Conservation (phyloP, 2,888 invertebrate species). For the Eupithecia subumbrata region DNA sequence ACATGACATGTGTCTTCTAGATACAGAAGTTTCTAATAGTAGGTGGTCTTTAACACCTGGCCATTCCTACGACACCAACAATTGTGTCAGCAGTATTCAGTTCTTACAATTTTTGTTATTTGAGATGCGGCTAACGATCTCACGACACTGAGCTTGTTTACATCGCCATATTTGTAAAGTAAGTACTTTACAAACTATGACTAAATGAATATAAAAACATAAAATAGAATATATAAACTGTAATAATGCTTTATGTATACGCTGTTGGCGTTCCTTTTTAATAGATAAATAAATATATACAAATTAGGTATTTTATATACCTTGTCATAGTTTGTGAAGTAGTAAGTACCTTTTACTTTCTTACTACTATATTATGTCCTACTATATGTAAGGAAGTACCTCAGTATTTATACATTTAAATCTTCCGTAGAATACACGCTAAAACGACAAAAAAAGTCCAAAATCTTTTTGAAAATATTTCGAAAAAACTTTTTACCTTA, state of each 20-base stretch:
- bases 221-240: too few relatives aligned
- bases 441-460: slow-evolving; percentile 55
- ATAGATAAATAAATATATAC: too few relatives aligned
- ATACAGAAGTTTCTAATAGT: neutral
- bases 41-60: neutral
- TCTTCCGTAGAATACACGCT: slow-evolving; percentile 53
- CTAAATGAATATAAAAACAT: too few relatives aligned
- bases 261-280: too few relatives aligned
- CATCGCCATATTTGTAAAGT: neutral
- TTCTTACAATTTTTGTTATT: neutral
- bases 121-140: neutral
- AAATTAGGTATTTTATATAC: too few relatives aligned
- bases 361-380: too few relatives aligned
- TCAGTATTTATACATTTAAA: slow-evolving; percentile 63
- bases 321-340: too few relatives aligned
- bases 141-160: neutral
- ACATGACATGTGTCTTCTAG: neutral
- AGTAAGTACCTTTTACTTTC: too few relatives aligned
- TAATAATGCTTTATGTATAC: too few relatives aligned
- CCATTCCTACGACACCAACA: neutral
- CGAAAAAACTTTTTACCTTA: slow-evolving; percentile 1
- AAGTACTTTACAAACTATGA: too few relatives aligned
- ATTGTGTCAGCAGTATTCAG: neutral
- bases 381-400: too few relatives aligned
- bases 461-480: slow-evolving; percentile 31